Base-by-base conservation (phyloP, 2,797 vertebrate species). In the Onychomys torridus region DNA sequence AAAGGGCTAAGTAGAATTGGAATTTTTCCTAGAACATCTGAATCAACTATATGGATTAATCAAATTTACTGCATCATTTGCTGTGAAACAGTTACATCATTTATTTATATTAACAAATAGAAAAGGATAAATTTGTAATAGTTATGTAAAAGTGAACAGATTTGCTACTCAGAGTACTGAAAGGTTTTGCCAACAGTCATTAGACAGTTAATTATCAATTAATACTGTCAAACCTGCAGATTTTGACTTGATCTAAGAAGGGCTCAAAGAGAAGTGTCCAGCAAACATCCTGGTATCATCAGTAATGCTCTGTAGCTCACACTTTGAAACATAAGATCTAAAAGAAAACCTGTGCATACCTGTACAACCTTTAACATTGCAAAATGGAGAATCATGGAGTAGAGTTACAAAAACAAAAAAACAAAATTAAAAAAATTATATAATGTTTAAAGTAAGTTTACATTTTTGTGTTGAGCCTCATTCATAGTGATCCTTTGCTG, bases 11-110 rank as follows among this genome's bases (percentile, higher is more conserved):
- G 17, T 92, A 94, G 94, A 97, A 97, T 25, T 97, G 90, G 93
- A 98, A 97, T 83, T 59, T 97, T 98, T 98, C 96, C 97, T 96
- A 94, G 92, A 96, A 85, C 87, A 96, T 98, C 96, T 97, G 88
- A 97, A 79, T 93, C 7, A 14, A 97, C 69, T 93, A 90, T 63
- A 92, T 2, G 12, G 93, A 94, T 97, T 97, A 96, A 97, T 98
- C 96, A 98, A 97, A 98, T 52, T 96, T 94, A 96, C 77, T 96
- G 75, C 78, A 91, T 95, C 94, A 76, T 96, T 98, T 98, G 73
- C 8, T 92, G 73, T 73, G 91, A 98, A 98, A 12, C 43, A 90
- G 89, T 89, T 88, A 95, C 5, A 94, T 97, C 97, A 97, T 63
- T 71, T 97, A 95, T 94, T 96, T 82, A 43, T 91, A 93, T 93